Conservation (phyloP, 2,888 invertebrate genomes). For the Steinernema carpocapsae region DNA sequence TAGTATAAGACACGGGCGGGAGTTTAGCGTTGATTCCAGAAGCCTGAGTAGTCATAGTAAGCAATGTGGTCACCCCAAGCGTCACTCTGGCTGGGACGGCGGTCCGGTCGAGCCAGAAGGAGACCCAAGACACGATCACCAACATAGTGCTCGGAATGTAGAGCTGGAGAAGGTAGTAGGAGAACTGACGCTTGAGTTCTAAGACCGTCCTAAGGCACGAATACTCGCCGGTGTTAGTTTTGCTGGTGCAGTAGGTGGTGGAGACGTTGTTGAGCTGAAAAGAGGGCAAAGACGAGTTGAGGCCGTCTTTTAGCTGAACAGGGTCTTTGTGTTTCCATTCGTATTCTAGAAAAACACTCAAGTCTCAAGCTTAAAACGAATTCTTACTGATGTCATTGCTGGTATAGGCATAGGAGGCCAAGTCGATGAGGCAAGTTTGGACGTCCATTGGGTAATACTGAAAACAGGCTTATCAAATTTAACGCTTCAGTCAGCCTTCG, state of each 20-base stretch:
- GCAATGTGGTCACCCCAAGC: slow-evolving; percentile 89
- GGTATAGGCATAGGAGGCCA: slow-evolving; percentile 98
- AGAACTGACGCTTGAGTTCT: slow-evolving; percentile 94
- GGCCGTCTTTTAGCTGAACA: slow-evolving; percentile 81
- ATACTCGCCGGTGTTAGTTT: slow-evolving; percentile 93
- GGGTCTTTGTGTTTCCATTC: slow-evolving; percentile 90
- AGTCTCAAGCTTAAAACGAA: too few relatives aligned
- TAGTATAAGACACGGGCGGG: slow-evolving; percentile 84
- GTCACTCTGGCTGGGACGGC: slow-evolving; percentile 69
- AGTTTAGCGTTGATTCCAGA: slow-evolving; percentile 66
- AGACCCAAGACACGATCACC: slow-evolving; percentile 65
- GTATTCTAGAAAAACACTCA: slow-evolving; percentile 76
- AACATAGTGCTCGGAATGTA: slow-evolving; percentile 90
- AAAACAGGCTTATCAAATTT: slow-evolving; percentile 8
- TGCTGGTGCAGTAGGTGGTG: slow-evolving; percentile 93
- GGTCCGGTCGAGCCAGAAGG: slow-evolving; percentile 63
- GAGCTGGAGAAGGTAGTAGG: slow-evolving; percentile 98
- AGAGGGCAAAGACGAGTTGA: slow-evolving; percentile 78
- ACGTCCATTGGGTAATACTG: slow-evolving; percentile 80
- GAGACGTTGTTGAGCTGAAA: slow-evolving; percentile 87
- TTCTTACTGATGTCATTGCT: slow-evolving; percentile 87
- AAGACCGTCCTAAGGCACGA: slow-evolving; percentile 95
- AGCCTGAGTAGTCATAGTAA: slow-evolving; percentile 84
- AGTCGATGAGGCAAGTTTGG: slow-evolving; percentile 88
- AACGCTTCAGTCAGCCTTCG: too few relatives aligned